Percentiles rank a stretch among this genome's conserved stretches.
phyloP scores from a whole-genome alignment of 2,888 invertebrate genomes.

The Esperia sulphurella region DNA sequence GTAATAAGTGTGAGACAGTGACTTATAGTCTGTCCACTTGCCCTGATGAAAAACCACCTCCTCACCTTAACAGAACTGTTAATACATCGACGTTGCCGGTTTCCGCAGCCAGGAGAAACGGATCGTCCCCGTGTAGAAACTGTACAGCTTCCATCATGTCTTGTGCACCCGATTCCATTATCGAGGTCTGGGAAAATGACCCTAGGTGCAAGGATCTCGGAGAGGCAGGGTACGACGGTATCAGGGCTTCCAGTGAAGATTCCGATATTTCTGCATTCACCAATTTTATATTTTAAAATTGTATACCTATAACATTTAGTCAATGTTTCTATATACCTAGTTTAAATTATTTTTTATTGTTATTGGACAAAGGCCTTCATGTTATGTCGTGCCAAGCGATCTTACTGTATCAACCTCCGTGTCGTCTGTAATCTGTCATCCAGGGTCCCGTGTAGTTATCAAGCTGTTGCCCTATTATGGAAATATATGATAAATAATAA shows the following conservation, averaged over 20 bases:
- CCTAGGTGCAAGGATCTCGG: constrained; percentile 29
- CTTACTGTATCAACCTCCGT: too few relatives aligned
- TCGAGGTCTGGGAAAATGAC: constrained; percentile 9
- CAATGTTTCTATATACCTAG: too few relatives aligned
- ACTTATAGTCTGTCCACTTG: too few relatives aligned
- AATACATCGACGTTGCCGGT: constrained; percentile 39
- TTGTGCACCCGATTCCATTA: background rate
- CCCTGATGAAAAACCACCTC: constrained; percentile 1
- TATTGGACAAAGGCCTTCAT: too few relatives aligned
- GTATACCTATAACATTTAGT: background rate
- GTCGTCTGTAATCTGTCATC: too few relatives aligned
- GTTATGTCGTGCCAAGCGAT: too few relatives aligned
- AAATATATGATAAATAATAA: too few relatives aligned
- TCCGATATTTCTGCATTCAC: constrained; percentile 41
- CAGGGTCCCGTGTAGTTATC: too few relatives aligned
- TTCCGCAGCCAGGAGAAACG: constrained; percentile 55
- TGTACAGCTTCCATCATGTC: constrained; percentile 22
- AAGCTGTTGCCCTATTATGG: too few relatives aligned
- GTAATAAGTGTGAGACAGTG: too few relatives aligned
- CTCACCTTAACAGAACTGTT: constrained; percentile 40
- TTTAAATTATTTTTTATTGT: too few relatives aligned
- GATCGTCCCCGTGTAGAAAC: constrained; percentile 46
- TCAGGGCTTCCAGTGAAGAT: constrained; percentile 35
- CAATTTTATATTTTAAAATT: background rate
- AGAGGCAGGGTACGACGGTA: constrained; percentile 45